phyloP scores from a whole-genome alignment of 2,113 vertebrate species.

The Anser cygnoides region DNA sequence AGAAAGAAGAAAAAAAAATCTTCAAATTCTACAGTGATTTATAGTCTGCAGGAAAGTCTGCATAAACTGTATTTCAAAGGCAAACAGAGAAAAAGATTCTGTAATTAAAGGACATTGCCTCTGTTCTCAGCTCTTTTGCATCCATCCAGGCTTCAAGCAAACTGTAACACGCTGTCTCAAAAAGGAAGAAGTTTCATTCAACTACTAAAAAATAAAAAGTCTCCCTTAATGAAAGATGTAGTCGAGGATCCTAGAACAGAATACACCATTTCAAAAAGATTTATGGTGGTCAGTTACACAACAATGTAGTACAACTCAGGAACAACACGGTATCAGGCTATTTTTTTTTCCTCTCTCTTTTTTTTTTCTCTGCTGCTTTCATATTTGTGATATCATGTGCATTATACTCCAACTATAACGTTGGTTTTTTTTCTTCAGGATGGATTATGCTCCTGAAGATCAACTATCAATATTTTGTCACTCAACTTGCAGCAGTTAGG shows the following conservation, averaged over 20 bases:
- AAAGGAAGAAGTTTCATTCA: background rate
- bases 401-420: background rate
- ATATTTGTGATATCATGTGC: background rate
- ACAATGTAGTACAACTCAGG: background rate
- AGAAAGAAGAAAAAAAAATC: background rate
- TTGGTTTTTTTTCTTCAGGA: background rate
- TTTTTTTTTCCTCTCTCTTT: background rate
- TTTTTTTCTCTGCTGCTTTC: background rate
- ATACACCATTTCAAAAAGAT: background rate
- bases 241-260: background rate
- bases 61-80: background rate
- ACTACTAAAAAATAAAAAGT: background rate
- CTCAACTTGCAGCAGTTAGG: background rate
- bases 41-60: background rate
- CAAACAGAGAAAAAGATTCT: background rate
- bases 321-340: background rate
- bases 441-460: background rate
- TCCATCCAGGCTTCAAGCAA: background rate
- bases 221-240: background rate
- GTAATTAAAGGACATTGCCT: background rate
- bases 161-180: background rate
- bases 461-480: background rate
- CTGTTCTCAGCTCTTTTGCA: background rate
- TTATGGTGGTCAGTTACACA: background rate
- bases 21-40: background rate